Conservation (phyloP, 2,888 invertebrate genomes). For the Mythimna vitellina region DNA sequence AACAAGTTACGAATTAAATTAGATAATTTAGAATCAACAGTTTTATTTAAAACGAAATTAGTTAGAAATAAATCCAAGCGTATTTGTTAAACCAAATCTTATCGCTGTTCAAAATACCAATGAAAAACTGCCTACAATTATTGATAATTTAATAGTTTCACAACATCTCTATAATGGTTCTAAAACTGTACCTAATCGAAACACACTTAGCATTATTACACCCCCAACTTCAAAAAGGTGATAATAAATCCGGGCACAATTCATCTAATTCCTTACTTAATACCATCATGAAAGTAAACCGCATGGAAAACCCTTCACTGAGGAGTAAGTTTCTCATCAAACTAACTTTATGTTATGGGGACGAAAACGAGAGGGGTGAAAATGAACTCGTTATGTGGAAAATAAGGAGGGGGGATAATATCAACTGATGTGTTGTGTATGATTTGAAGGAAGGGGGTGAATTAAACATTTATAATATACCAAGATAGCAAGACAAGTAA, state of each 20-base stretch:
- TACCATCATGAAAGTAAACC: constrained; percentile 56
- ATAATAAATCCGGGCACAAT: constrained; percentile 27
- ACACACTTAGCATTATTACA: background rate
- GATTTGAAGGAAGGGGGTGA: constrained; percentile 54
- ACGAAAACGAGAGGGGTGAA: constrained; percentile 71
- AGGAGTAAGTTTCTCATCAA: constrained; percentile 70
- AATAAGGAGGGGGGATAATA: constrained; percentile 68
- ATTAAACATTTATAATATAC: constrained; percentile 56
- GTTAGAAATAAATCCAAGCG: too few relatives aligned
- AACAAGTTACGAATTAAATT: constrained; percentile 1
- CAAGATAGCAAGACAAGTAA: constrained; percentile 9
- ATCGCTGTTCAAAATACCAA: background rate
- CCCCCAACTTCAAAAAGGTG: constrained; percentile 24
- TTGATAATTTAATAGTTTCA: background rate
- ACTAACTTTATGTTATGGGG: constrained; percentile 68
- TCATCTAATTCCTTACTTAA: constrained; percentile 41
- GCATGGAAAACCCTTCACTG: constrained; percentile 56
- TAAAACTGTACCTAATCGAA: background rate
- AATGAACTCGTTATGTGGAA: constrained; percentile 78
- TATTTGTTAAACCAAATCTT: too few relatives aligned
- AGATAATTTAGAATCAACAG: background rate
- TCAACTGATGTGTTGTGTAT: constrained; percentile 61
- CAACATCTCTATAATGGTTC: background rate
- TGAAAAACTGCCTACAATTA: too few relatives aligned
- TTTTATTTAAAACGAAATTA: too few relatives aligned